phyloP scores from a whole-genome alignment of 2,113 vertebrate genomes.

The Lamprotornis superbus region DNA sequence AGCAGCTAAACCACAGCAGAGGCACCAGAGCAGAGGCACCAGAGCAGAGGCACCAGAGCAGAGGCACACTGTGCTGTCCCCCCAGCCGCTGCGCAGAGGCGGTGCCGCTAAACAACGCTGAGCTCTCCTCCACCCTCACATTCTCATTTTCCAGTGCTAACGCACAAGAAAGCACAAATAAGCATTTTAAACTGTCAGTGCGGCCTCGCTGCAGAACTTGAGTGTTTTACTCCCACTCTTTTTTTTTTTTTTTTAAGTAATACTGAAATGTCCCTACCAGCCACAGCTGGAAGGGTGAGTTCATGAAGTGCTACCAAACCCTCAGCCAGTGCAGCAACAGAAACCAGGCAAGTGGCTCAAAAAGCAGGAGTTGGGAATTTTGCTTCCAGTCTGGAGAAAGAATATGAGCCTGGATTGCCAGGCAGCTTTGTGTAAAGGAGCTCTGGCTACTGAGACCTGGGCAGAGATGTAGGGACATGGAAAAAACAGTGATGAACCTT shows the following conservation, averaged over 20 bases:
- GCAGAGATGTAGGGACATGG: not conserved
- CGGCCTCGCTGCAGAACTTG: not conserved
- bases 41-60: not conserved
- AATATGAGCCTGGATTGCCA: not conserved
- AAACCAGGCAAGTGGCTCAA: not conserved
- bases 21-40: not conserved
- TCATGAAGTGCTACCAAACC: not conserved
- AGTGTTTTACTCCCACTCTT: not conserved
- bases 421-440: not conserved
- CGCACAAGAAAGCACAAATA: not conserved
- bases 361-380: not conserved
- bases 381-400: not conserved
- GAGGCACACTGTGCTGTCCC: rapidly evolving
- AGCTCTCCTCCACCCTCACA: not conserved
- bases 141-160: not conserved
- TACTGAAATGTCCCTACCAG: not conserved
- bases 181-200: not conserved
- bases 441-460: not conserved
- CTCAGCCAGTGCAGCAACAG: not conserved
- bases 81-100: not conserved
- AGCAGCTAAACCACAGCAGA: not conserved
- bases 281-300: not conserved
- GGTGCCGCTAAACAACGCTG: not conserved
- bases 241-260: not conserved
- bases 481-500: not conserved